Evolutionary conservation across 2,797 vertebrate genomes (phyloP).

Genomic region (Pangasius krempfi): DNA sequence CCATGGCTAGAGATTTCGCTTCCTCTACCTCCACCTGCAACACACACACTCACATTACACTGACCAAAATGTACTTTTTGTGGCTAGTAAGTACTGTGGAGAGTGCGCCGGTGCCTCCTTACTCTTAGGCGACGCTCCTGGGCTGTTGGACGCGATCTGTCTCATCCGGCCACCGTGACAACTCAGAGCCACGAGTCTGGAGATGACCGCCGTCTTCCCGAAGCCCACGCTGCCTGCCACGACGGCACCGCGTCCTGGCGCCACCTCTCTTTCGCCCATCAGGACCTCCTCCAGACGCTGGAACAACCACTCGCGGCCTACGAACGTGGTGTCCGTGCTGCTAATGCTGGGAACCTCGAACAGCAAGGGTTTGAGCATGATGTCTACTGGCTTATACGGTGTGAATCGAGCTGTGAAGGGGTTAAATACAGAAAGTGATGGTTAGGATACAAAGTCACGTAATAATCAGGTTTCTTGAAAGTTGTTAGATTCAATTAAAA

Average conservation of each 20-base stretch:
- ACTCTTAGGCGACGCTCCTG: slow-evolving; percentile 85
- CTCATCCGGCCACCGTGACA: slow-evolving; percentile 90
- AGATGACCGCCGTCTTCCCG: slow-evolving; percentile 93
- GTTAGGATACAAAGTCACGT: background rate
- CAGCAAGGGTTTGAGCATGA: slow-evolving; percentile 93
- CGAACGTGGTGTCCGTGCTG: slow-evolving; percentile 87
- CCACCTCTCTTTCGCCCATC: slow-evolving; percentile 71
- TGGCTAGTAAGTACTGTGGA: background rate
- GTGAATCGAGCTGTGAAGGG: slow-evolving; percentile 81
- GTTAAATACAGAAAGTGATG: background rate
- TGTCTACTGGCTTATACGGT: slow-evolving; percentile 92
- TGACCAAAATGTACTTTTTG: background rate
- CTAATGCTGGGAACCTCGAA: slow-evolving; percentile 96
- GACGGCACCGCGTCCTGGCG: slow-evolving; percentile 84
- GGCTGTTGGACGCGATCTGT: slow-evolving; percentile 86
- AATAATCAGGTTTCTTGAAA: background rate
- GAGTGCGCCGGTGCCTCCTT: slow-evolving; percentile 51
- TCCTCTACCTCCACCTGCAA: slow-evolving; percentile 78
- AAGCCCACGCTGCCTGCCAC: slow-evolving; percentile 92
- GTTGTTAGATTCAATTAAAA: background rate
- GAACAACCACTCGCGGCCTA: slow-evolving; percentile 96
- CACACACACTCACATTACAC: slow-evolving; percentile 4
- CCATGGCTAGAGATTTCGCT: slow-evolving; percentile 78
- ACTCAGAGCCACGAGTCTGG: slow-evolving; percentile 92
- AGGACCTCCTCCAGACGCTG: slow-evolving; percentile 86